These are phyloP conservation scores for Oreotragus oreotragus DNA, from an alignment of 2,113 vertebrate genomes.

Conservation along the genomic window DNA sequence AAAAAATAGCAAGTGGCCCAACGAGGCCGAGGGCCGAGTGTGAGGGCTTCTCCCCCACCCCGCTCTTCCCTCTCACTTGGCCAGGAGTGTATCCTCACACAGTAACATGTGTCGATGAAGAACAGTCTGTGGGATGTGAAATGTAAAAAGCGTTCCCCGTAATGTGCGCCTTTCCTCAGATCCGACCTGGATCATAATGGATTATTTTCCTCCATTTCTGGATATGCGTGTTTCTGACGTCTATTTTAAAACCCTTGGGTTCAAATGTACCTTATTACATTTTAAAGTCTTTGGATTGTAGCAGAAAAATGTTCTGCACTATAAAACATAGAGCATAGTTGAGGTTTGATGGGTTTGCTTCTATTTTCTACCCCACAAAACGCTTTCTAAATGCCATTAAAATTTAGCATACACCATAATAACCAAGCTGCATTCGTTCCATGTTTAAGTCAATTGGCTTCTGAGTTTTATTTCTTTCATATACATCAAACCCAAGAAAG, in stretches of 20 bases:
- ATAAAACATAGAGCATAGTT: constrained; percentile 80
- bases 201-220: constrained; percentile 53
- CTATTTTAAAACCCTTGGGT: constrained; percentile 75
- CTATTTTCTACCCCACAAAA: constrained; percentile 83
- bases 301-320: constrained; percentile 81
- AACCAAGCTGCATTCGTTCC: constrained; percentile 77
- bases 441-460: constrained; percentile 80
- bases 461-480: no score
- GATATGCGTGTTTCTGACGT: constrained; percentile 42
- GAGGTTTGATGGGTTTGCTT: constrained; percentile 82
- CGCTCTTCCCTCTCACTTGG: neutral
- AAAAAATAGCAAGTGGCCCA: neutral
- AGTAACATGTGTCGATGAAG: neutral
- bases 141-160: neutral
- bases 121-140: neutral
- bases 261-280: constrained; percentile 77
- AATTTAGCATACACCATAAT: constrained; percentile 81
- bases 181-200: constrained; percentile 50
- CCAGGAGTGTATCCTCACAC: neutral
- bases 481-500: constrained; percentile 69
- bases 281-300: constrained; percentile 81
- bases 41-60: neutral
- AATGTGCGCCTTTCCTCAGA: constrained; percentile 52
- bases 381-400: constrained; percentile 84
- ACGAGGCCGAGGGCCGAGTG: accelerated